Percentiles rank a stretch among this genome's conserved stretches.
Conservation (phyloP, 2,113 vertebrate genomes). For the Brachypodius melanocephalos region DNA sequence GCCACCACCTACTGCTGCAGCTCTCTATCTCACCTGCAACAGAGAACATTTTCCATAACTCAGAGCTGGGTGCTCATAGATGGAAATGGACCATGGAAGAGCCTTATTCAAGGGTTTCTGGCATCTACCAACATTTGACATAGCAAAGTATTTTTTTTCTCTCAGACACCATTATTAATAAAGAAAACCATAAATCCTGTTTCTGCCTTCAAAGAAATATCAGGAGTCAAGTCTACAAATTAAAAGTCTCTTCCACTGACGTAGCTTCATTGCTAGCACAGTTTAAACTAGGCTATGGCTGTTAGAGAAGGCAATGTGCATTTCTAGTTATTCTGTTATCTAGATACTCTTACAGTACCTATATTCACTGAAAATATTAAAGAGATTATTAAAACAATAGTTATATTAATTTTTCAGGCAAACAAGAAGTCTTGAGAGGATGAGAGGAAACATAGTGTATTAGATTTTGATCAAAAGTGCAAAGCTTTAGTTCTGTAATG, state of each 20-base stretch:
- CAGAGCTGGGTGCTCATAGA: neutral
- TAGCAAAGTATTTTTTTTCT: neutral
- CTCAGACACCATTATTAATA: neutral
- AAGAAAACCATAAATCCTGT: neutral
- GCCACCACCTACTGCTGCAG: neutral
- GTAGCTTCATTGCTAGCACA: neutral
- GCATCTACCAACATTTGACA: neutral
- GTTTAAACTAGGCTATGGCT: neutral
- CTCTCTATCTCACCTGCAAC: neutral
- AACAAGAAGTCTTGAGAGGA: neutral
- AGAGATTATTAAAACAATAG: neutral
- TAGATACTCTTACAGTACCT: neutral
- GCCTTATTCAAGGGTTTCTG: neutral
- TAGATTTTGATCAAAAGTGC: neutral
- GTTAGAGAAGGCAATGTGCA: neutral
- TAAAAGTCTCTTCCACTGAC: neutral
- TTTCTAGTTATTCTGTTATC: neutral
- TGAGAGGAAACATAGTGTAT: neutral
- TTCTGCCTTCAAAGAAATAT: neutral
- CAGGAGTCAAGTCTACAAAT: neutral
- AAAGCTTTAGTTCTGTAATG: neutral
- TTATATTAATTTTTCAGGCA: neutral
- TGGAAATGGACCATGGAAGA: neutral
- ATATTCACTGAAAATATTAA: neutral
- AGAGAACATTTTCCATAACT: neutral